Conservation (phyloP, 2,888 invertebrate genomes). For the Bellardia pandia region DNA sequence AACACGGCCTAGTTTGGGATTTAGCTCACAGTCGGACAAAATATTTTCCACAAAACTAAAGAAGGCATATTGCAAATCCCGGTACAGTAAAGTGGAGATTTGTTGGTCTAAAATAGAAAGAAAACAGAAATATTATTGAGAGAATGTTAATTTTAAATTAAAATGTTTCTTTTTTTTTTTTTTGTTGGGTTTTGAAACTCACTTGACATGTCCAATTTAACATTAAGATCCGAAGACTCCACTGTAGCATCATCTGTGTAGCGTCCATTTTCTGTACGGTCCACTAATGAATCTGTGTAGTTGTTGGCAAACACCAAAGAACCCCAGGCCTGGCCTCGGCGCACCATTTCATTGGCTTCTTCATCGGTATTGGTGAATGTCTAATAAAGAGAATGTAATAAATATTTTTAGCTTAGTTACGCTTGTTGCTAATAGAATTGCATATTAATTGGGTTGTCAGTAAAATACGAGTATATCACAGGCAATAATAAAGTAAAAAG, state of each 20-base stretch:
- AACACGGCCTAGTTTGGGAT: constrained; percentile 85
- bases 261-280: constrained; percentile 87
- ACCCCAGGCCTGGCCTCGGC: constrained; percentile 90
- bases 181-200: constrained; percentile 78
- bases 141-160: not conserved
- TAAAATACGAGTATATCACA: not conserved
- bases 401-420: not conserved
- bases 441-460: constrained; percentile 30
- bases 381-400: constrained; percentile 39
- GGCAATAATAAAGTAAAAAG: not conserved
- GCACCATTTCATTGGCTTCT: constrained; percentile 88
- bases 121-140: not conserved
- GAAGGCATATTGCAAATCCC: constrained; percentile 90
- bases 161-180: not conserved
- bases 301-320: constrained; percentile 90
- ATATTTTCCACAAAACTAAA: constrained; percentile 88
- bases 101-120: constrained; percentile 90
- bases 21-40: constrained; percentile 87
- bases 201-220: constrained; percentile 95
- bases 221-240: constrained; percentile 87
- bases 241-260: constrained; percentile 86
- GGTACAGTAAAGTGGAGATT: constrained; percentile 91
- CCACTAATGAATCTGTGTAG: constrained; percentile 89
- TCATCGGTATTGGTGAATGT: constrained; percentile 83
- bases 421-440: not conserved